Base-by-base conservation (phyloP, 2,888 invertebrate genomes). In the Bellardia pandia region DNA sequence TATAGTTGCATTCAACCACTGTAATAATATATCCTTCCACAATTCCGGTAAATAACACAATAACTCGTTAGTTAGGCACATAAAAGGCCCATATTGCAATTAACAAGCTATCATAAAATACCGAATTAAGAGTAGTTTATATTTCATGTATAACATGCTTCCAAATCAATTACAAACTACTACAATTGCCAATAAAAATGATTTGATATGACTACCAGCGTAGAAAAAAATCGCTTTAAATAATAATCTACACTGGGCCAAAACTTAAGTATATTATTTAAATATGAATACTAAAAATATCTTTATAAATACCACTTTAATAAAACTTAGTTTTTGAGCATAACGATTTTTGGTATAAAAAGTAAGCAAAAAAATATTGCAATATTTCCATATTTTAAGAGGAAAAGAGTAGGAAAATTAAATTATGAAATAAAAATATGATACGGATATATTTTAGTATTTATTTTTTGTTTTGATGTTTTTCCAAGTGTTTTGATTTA, bases 401-500 rank as follows among this genome's bases (percentile, higher is more conserved):
- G 16, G 64, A 40, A n/a, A 13, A 45, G n/a, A 6, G 3, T 30
- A 13, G 11, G 11, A 58, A 64, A 37, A 40, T 40, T 16, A 51
- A 53, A 37, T 33, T 51, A 14, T 80, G 2, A 72, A 37, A 56
- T 62, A 56, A 53, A 66, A 66, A 58, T 51, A 66, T 68, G 16
- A 45, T 68, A 14, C 13, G 2, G 14, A 13, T 58, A 64, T 66
- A 66, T 71, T 42, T 71, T 7, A 75, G 23, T 8, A 40, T 58
- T 74, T 16, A 11, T 42, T 6, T 8, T 48, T 69, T 23, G 23
- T 83, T 23, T 60, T 77, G 53, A 56, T 40, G 0, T 40, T 71
- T 48, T 69, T 75, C 71, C 82, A 62, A 85, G 62, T 80, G 71
- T 64, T 75, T 75, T 80, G 79, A 76, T 85, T 85, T 85, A 85